phyloP scores from a whole-genome alignment of 2,797 vertebrate species.

The Parambassis ranga region DNA sequence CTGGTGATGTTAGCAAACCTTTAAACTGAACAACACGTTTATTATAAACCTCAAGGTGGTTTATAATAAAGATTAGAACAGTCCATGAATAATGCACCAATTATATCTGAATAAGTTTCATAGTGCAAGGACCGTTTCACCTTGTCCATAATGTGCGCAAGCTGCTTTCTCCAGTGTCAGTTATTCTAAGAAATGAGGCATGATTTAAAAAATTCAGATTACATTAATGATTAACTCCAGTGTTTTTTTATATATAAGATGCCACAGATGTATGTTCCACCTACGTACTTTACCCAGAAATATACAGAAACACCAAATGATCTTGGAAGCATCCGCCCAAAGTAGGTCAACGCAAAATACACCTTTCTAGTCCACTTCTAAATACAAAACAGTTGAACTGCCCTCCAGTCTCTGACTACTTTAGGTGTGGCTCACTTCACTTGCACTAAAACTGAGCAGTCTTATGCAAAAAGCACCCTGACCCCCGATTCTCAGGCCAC shows the following conservation, averaged over 20 bases:
- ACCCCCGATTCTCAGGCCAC: constrained; percentile 71
- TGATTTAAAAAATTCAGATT: not conserved
- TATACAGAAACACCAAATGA: not conserved
- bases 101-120: not conserved
- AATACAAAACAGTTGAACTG: not conserved
- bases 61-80: not conserved
- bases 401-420: not conserved
- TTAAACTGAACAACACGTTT: not conserved
- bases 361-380: not conserved
- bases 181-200: not conserved
- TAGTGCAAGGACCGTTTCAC: not conserved
- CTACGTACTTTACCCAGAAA: not conserved
- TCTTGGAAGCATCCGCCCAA: not conserved
- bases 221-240: not conserved
- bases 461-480: constrained; percentile 72
- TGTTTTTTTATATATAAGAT: not conserved
- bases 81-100: not conserved
- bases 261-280: not conserved
- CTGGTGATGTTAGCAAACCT: too few relatives aligned
- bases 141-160: not conserved
- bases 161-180: not conserved
- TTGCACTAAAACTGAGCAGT: not conserved
- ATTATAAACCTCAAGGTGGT: not conserved
- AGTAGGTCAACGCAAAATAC: not conserved
- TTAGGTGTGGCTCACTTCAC: not conserved